Base-by-base conservation (phyloP, 2,113 vertebrate genomes). In the Cyprinodon variegatus region DNA sequence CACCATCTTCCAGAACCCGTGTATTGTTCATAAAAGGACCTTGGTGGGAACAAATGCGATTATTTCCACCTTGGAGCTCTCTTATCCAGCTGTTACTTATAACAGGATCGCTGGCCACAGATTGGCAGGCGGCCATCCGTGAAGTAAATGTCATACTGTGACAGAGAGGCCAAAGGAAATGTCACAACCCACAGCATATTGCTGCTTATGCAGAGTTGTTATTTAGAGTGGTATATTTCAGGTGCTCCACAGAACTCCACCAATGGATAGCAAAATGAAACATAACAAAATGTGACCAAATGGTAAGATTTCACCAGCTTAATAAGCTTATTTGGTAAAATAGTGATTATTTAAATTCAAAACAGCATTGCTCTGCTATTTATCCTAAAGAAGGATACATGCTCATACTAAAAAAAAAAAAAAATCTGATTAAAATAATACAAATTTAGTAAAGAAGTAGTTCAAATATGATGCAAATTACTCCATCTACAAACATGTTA, bases 111-210 rank as follows among this genome's bases (percentile, higher is more conserved):
- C 68, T 63, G 77, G 66, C 61, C 50, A 38, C 63, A 82, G 76
- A 83, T 79, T 76, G 72, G 62, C 60, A 36, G 74, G 78, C 60
- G 20, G 59, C 79, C 57, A 68, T 87, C 46, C 22, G 70, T 17
- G 62, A 15, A 74, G 69, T 74, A 85, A 90, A 93, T 91, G 88
- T 89, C 91, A 93, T n/a, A 61, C 77, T 71, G 74, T 71, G 70
- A 72, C 81, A 79, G 68, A 62, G 74, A 86, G 83, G 77, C 78
- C 36, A 36, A 57, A 82, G 48, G 66, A 92, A 91, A 91, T 88
- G 86, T 89, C 84, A 88, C 59, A 66, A 62, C 81, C 61, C 59
- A 57, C 50, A 57, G 50, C 3, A 82, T 89, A 86, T 78, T 72
- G 78, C 73, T 81, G 81, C 68, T 22, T 69, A 83, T 67, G 43